Evolutionary conservation across 2,888 invertebrate species (phyloP).

Genomic region (Drosophila greeni): DNA sequence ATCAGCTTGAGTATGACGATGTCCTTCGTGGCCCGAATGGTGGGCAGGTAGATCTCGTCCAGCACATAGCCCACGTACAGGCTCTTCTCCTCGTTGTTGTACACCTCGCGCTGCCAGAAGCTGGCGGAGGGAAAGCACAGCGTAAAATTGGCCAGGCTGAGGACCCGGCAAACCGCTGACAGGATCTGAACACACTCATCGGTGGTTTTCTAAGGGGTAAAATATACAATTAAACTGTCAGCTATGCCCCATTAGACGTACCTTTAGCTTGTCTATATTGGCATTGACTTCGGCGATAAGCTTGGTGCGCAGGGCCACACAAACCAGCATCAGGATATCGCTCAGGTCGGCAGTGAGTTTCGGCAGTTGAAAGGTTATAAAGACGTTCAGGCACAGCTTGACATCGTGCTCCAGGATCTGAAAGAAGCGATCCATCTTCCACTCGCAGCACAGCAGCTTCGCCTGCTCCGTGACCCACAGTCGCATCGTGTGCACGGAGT

Average conservation of each 20-base stretch:
- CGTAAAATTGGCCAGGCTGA: slow-evolving; percentile 88
- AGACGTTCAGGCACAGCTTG: slow-evolving; percentile 82
- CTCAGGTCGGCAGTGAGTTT: slow-evolving; percentile 80
- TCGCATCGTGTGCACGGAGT: slow-evolving; percentile 88
- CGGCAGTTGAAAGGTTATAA: slow-evolving; percentile 80
- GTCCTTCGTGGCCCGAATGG: slow-evolving; percentile 87
- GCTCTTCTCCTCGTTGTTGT: slow-evolving; percentile 78
- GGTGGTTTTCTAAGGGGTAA: slow-evolving; percentile 82
- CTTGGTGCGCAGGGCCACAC: slow-evolving; percentile 89
- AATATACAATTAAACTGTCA: background rate
- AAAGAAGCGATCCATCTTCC: slow-evolving; percentile 88
- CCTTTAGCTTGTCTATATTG: slow-evolving; percentile 87
- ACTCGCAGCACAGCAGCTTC: slow-evolving; percentile 85
- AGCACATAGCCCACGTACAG: slow-evolving; percentile 86
- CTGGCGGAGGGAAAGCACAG: slow-evolving; percentile 87
- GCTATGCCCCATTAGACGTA: slow-evolving; percentile 65
- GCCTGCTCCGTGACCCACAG: slow-evolving; percentile 88
- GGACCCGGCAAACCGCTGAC: slow-evolving; percentile 86
- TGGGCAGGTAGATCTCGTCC: slow-evolving; percentile 88
- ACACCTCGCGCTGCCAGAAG: slow-evolving; percentile 82
- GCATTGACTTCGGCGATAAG: slow-evolving; percentile 88
- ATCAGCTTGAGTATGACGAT: slow-evolving; percentile 87
- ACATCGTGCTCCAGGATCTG: slow-evolving; percentile 84
- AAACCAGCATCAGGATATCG: slow-evolving; percentile 88
- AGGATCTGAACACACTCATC: slow-evolving; percentile 86